Evolutionary conservation across 1,140 invertebrate genomes (phyloP).

Genomic region (Coptotermes formosanus): DNA sequence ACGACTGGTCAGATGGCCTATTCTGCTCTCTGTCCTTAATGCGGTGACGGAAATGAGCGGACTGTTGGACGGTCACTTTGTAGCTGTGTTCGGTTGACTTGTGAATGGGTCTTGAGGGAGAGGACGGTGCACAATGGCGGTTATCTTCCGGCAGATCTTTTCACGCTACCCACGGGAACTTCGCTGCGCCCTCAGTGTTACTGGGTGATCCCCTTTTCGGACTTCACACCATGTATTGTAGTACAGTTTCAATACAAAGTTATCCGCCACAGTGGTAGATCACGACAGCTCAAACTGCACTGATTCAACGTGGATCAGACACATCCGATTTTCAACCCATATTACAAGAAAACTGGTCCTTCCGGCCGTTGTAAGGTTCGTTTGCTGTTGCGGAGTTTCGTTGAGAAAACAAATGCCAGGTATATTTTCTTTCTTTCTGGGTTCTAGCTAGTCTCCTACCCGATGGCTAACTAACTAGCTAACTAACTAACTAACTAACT

Average conservation of each 20-base stretch:
- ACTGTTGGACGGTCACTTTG: not conserved
- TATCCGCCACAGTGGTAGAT: not conserved
- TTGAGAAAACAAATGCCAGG: no score
- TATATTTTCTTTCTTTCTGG: no score
- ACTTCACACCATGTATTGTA: not conserved
- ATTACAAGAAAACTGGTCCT: no score
- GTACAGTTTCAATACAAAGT: not conserved
- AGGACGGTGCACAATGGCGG: not conserved
- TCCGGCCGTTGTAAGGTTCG: no score
- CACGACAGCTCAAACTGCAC: not conserved
- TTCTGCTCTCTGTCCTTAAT: not conserved
- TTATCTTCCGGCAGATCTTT: not conserved
- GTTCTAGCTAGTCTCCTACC: no score
- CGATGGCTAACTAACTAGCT: no score
- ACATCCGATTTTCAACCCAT: no score
- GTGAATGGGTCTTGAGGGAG: slow-evolving; percentile 2
- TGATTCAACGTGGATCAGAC: no score
- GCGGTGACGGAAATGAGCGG: not conserved
- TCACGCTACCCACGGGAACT: not conserved
- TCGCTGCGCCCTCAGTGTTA: not conserved
- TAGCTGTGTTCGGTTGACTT: not conserved
- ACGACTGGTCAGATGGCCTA: not conserved
- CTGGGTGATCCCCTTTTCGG: not conserved
- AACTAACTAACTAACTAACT: no score
- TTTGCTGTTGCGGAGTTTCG: no score